Percentiles rank a stretch among this genome's conserved stretches.
Evolutionary conservation across 2,113 vertebrate genomes (phyloP).

Genomic region (Puffinus mauretanicus): DNA sequence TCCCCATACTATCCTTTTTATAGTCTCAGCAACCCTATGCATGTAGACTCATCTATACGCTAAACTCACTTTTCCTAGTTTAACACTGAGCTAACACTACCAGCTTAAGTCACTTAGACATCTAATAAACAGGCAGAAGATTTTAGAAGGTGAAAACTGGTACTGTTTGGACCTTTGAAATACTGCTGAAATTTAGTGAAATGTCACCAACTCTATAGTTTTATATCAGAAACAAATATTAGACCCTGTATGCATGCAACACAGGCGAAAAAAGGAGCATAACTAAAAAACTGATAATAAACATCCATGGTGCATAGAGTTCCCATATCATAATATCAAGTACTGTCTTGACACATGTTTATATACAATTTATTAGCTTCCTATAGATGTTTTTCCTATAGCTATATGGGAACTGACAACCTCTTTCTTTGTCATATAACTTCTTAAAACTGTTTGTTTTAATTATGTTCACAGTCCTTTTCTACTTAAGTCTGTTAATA

Average conservation of each 20-base stretch:
- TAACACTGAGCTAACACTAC: neutral
- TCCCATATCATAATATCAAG: neutral
- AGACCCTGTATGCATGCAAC: neutral
- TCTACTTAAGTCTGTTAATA: neutral
- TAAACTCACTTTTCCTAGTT: neutral
- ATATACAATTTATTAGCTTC: neutral
- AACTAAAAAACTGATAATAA: neutral
- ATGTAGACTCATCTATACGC: neutral
- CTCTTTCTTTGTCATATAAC: neutral
- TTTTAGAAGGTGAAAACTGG: neutral
- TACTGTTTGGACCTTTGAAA: neutral
- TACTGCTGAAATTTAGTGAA: neutral
- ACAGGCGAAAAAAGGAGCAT: neutral
- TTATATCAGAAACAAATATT: neutral
- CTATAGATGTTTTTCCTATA: neutral
- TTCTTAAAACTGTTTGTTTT: neutral
- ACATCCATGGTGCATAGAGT: neutral
- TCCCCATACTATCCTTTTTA: neutral
- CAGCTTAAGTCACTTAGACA: neutral
- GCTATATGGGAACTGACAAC: neutral
- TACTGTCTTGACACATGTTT: neutral
- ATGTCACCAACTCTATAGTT: neutral
- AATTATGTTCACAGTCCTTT: neutral
- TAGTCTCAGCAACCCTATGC: neutral
- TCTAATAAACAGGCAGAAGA: neutral